These are phyloP conservation scores for Gryllus bimaculatus DNA, from an alignment of 1,140 invertebrate species.

Conservation along the genomic window DNA sequence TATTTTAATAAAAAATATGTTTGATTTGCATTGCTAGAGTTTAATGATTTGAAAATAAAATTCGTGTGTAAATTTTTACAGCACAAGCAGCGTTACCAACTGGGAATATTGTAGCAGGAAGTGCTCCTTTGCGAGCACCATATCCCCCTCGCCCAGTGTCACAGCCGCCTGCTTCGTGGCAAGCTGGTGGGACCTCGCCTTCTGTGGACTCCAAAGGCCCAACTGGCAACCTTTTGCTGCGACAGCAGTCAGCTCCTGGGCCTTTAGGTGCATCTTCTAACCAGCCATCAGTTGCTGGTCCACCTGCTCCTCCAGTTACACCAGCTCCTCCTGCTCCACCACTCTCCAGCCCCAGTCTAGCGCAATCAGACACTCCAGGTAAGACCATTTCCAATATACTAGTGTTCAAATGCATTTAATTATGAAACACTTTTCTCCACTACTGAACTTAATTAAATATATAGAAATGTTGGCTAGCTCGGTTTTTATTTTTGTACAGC, in stretches of 20 bases:
- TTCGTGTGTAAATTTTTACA: slow-evolving; percentile 13
- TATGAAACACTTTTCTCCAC: too few relatives aligned
- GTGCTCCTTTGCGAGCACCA: slow-evolving; percentile 11
- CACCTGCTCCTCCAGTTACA: background rate
- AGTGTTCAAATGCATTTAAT: too few relatives aligned
- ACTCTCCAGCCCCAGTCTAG: background rate
- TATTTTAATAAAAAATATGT: background rate
- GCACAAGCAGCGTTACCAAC: slow-evolving; percentile 26
- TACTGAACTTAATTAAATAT: too few relatives aligned
- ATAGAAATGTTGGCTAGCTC: too few relatives aligned
- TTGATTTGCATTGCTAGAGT: background rate
- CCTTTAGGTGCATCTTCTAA: background rate
- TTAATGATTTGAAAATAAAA: too few relatives aligned
- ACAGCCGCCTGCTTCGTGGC: slow-evolving; percentile 17
- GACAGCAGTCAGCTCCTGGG: background rate
- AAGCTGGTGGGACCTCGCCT: slow-evolving; percentile 8
- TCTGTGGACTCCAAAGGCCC: slow-evolving; percentile 9
- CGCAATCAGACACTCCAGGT: background rate
- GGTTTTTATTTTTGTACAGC: too few relatives aligned
- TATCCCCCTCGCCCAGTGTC: slow-evolving; percentile 19
- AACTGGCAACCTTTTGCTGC: background rate
- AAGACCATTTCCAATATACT: too few relatives aligned
- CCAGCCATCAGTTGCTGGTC: background rate
- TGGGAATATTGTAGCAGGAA: slow-evolving; percentile 13
- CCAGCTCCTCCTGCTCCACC: background rate